Base-by-base conservation (phyloP, 1,140 invertebrate genomes). In the Lerema accius region DNA sequence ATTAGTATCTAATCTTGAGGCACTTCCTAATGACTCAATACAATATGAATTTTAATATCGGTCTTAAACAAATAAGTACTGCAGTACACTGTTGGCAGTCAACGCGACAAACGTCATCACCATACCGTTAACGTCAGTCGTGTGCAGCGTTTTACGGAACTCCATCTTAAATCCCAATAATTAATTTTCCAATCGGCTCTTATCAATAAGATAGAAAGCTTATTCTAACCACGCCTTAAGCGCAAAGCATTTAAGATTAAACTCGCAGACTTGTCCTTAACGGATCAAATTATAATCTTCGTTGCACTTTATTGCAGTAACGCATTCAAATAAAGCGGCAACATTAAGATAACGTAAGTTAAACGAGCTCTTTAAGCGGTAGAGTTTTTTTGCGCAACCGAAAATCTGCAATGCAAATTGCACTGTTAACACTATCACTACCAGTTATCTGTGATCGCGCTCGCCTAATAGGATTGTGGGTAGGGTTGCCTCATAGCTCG, bases 321-420 rank as follows among this genome's bases (percentile, higher is more conserved):
- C 69, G 71, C 65, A 70, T 46, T 60, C 67, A 71, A 77, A 73
- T 69, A 76, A 71, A 74, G 78, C 76, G 78, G 71, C 70, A 78
- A 76, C 78, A 73, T 80, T 72, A 78, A 80, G 73, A 80, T 80
- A 80, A 76, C 40, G 67, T 9, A 63, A 42, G 15, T 68, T 59
- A 67, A 70, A 45, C 40, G 67, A 56, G 65, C 65, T 59, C 35
- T 60, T 68, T 69, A 64, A 65, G 39, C 26, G 42, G 40, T 19
- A 35, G 51, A 49, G 51, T 53, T 45, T 70, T 65, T 65, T 65
- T 59, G 46, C 19, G 26, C 35, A 45, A 35, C 40, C 53, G 9
- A 67, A 60, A 71, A 73, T 73, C 45, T 69, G 67, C 56, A 72
- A 42, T 72, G 63, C 70, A 64, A 69, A 72, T 67, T 63, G 26